phyloP scores from a whole-genome alignment of 2,888 invertebrate genomes.

The Formica aserva region DNA sequence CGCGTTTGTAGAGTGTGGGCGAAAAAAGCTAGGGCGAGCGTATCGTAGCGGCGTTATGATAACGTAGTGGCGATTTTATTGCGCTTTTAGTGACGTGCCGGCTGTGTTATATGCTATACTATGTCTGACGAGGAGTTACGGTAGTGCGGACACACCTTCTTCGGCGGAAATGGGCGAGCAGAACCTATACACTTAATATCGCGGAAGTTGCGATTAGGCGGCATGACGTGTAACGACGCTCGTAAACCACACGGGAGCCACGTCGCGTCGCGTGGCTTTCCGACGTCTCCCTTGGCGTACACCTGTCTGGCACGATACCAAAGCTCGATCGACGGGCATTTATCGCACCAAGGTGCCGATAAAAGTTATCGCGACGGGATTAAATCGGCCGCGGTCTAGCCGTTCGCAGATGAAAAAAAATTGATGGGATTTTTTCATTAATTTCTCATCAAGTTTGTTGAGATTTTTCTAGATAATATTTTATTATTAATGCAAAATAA shows the following conservation, averaged over 20 bases:
- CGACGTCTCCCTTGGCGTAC: slow-evolving; percentile 17
- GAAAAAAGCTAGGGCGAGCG: slow-evolving; percentile 41
- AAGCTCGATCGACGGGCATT: slow-evolving; percentile 24
- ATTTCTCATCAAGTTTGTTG: not conserved
- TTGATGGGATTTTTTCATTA: not conserved
- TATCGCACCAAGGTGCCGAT: slow-evolving; percentile 37
- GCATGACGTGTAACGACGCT: slow-evolving; percentile 63
- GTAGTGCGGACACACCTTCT: slow-evolving; percentile 22
- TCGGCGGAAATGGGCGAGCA: slow-evolving; percentile 58
- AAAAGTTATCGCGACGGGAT: slow-evolving; percentile 38
- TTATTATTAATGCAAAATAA: slow-evolving; percentile 9
- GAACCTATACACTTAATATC: slow-evolving; percentile 73
- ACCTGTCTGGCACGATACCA: slow-evolving; percentile 32
- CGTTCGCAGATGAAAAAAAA: not conserved
- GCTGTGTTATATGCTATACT: slow-evolving; percentile 56
- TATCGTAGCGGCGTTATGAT: slow-evolving; percentile 37
- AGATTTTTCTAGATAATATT: not conserved
- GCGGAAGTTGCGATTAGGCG: slow-evolving; percentile 70
- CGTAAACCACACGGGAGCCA: slow-evolving; percentile 64
- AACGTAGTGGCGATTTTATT: slow-evolving; percentile 67
- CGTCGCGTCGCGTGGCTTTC: slow-evolving; percentile 37
- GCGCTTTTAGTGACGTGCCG: slow-evolving; percentile 53
- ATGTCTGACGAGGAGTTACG: slow-evolving; percentile 60
- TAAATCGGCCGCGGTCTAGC: not conserved
- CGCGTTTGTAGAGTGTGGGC: not conserved